Base-by-base conservation (phyloP, 2,888 invertebrate genomes). In the Lochmaea crataegi region DNA sequence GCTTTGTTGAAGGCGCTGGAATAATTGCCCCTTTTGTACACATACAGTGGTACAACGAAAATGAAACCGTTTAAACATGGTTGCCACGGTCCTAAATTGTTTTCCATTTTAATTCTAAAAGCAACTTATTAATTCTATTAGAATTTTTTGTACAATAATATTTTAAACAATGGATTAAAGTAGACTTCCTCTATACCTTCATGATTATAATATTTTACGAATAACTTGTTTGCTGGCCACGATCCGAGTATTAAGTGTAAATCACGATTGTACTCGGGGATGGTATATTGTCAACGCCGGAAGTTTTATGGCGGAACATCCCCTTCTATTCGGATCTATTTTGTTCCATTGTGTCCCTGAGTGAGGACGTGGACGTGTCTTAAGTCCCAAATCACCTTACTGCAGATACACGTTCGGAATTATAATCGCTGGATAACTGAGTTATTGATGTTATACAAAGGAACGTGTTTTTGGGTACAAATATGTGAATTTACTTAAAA, bases 311-410 rank as follows among this genome's bases (percentile, higher is more conserved):
- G 6, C 51, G n/a, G 51, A 53, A 53, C 51, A 53, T 53, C 51
- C 51, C 51, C 51, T 7, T 51, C 16, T 14, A 53, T 53, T 53
- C 51, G 5, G 16, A 10, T 53, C 51, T 53, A 9, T 53, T 53
- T 53, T 53, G 51, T 53, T 9, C 51, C 51, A 53, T 53, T 53
- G 51, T 53, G 51, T 53, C 51, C 18, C 16, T 10, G 51, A 53
- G 51, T 53, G 48, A 53, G 18, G 16, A 53, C 51, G 5, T n/a
- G 51, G 51, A 51, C 51, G 51, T 53, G 51, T 53, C 51, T 53
- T 5, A 16, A 53, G 16, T n/a, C n/a, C 16, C 51, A 53, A 53
- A 53, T 53, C 51, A 53, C 51, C 16, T 53, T 16, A 53, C 16
- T 53, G 48, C 48, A 16, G 51, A 9, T 53, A 16, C 51, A 53